Evolutionary conservation across 2,113 vertebrate species (phyloP).

Genomic region (Corythaeola cristata): DNA sequence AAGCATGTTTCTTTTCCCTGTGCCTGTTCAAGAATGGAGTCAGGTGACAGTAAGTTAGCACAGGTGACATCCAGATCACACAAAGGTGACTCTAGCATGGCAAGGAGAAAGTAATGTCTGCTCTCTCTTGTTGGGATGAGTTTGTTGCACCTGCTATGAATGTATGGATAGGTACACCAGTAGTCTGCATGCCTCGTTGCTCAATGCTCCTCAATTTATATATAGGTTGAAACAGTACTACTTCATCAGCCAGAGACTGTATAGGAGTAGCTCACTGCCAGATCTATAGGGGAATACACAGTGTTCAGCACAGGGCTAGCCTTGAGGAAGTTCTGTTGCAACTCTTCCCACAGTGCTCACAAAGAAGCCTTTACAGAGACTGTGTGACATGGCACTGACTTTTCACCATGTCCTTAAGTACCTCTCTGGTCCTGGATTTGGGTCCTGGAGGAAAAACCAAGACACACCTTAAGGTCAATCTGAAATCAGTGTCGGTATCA

Average conservation of each 20-base stretch:
- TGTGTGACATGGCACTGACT: neutral
- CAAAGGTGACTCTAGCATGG: neutral
- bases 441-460: neutral
- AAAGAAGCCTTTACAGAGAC: neutral
- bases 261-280: neutral
- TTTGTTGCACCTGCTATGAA: neutral
- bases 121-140: neutral
- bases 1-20: neutral
- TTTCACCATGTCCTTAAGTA: neutral
- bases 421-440: neutral
- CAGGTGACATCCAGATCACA: neutral
- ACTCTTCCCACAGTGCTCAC: neutral
- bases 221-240: neutral
- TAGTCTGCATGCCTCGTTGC: neutral
- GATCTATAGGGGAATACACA: neutral
- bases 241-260: neutral
- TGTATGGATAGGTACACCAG: neutral
- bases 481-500: neutral
- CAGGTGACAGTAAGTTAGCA: neutral
- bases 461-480: neutral
- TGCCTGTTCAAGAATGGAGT: neutral
- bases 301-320: neutral
- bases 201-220: neutral
- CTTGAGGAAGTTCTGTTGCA: neutral
- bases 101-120: neutral